Percentiles rank a stretch among this genome's conserved stretches.
Conservation (phyloP, 2,113 vertebrate genomes). For the Hiodon alosoides region DNA sequence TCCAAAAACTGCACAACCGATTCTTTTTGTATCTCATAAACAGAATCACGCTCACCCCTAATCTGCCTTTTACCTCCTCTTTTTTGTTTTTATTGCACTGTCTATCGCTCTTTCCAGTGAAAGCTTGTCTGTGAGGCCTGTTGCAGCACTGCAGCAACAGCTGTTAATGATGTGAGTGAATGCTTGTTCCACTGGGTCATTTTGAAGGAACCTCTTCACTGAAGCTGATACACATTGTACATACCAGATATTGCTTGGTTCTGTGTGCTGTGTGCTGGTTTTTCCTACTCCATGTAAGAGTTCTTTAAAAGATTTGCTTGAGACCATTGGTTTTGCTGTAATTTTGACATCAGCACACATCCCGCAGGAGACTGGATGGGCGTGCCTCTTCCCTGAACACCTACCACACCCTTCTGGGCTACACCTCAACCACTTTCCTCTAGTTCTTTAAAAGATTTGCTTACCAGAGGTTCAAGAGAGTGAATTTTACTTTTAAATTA, state of each 20-base stretch:
- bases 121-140: background rate
- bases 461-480: background rate
- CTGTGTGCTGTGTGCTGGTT: background rate
- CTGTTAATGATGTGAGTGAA: background rate
- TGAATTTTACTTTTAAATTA: background rate
- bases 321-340: too few species aligned
- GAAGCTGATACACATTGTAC: background rate
- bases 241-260: background rate
- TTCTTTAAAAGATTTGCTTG: too few species aligned
- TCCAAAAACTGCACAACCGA: background rate
- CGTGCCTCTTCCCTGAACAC: too few species aligned
- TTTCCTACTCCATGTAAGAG: background rate
- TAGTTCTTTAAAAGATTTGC: constrained; percentile 6
- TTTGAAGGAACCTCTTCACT: background rate
- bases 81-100: background rate
- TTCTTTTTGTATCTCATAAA: background rate
- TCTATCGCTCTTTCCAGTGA: background rate
- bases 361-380: too few species aligned
- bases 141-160: background rate
- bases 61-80: background rate
- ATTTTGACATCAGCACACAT: too few species aligned
- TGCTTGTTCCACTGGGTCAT: background rate
- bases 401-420: too few species aligned
- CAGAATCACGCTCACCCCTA: background rate
- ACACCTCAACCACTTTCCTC: too few species aligned